Conservation (phyloP, 2,797 vertebrate genomes). For the Sorex maritimensis region DNA sequence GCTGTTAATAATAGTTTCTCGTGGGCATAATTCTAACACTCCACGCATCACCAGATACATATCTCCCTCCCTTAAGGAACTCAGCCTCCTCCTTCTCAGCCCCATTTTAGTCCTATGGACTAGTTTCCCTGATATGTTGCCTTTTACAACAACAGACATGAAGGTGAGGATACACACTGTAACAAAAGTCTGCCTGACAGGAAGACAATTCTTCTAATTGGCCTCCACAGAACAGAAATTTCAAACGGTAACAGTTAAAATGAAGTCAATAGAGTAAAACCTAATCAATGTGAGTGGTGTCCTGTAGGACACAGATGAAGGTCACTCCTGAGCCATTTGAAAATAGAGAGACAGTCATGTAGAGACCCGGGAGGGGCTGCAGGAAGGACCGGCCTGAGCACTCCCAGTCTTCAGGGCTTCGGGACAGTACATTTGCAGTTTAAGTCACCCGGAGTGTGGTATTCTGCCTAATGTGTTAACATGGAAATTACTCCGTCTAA, state of each 20-base stretch:
- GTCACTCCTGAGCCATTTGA: background rate
- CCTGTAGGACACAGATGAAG: background rate
- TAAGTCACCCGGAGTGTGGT: fast-evolving
- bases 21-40: too few relatives aligned
- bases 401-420: background rate
- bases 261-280: background rate
- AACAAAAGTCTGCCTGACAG: too few relatives aligned
- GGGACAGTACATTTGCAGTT: background rate
- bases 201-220: background rate
- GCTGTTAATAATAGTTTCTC: too few relatives aligned
- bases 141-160: too few relatives aligned
- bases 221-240: background rate
- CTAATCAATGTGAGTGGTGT: background rate
- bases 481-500: background rate
- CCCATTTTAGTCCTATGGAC: too few relatives aligned
- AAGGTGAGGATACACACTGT: too few relatives aligned
- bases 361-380: background rate
- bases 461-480: background rate
- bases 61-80: too few relatives aligned
- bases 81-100: too few relatives aligned
- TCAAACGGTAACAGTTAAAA: background rate
- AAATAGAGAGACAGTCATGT: fast-evolving
- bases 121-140: too few relatives aligned
- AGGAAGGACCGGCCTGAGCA: too few relatives aligned
- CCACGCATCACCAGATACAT: too few relatives aligned